Base-by-base conservation (phyloP, 2,888 invertebrate species). In the Leucoma salicis region DNA sequence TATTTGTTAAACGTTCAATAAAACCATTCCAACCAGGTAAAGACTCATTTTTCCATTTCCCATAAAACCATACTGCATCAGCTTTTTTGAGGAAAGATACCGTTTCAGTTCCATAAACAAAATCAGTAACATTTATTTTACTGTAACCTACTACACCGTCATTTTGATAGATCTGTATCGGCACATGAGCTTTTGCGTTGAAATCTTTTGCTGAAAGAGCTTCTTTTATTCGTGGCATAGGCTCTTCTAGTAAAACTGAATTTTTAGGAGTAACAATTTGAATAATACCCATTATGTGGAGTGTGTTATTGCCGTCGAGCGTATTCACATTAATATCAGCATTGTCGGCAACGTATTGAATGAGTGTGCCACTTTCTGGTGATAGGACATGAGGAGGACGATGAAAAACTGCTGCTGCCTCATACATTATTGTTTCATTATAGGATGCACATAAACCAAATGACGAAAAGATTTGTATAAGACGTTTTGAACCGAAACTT, bases 181-280 rank as follows among this genome's bases (percentile, higher is more conserved):
- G 57, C 14, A 69, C 63, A 55, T 66, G 57, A 55, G 63, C 57
- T 39, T 54, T 63, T 49, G 54, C 49, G 8, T 25, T n/a, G n/a
- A 65, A 57, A 55, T 65, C 55, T 47, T 62, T 53, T 31, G 63
- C 62, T 48, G 52, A 43, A 39, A 29, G n/a, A n/a, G n/a, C n/a
- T n/a, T n/a, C n/a, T 2, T 0, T 46, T 37, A 34, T 2, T 21
- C 36, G 36, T 6, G 31, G 24, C n/a, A 31, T 37, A 8, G n/a
- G n/a, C n/a, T n/a, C n/a, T n/a, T n/a, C n/a, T n/a, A 13, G 14
- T 35, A 46, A 27, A 10, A 46, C 46, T 35, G 46, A 31, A 31
- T 25, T 4, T 42, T 40, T 47, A 2, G 42, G 42, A 39, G 46
- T 35, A 35, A 44, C 14, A 29, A 42, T 39, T 36, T 42, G 15